Evolutionary conservation across 2,113 vertebrate species (phyloP).

Genomic region (Cyanistes caeruleus): DNA sequence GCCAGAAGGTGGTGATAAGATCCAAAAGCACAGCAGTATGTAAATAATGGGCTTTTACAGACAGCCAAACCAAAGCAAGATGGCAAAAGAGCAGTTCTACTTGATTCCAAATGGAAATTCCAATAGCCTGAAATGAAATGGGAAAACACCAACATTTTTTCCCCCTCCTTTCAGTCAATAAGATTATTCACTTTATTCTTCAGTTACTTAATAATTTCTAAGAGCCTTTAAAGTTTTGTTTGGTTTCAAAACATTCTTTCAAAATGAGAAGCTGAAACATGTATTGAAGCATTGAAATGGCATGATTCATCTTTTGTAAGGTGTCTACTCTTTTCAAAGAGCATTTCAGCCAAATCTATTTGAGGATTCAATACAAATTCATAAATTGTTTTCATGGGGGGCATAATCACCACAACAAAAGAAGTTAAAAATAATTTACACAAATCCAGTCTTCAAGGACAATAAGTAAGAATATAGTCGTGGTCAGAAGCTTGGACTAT

Average conservation of each 20-base stretch:
- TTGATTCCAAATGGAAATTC: background rate
- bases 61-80: background rate
- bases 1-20: background rate
- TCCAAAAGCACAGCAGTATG: background rate
- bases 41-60: background rate
- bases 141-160: background rate
- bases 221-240: background rate
- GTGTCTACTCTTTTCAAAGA: background rate
- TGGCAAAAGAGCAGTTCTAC: background rate
- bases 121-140: background rate
- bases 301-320: background rate
- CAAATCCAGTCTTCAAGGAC: constrained; percentile 32
- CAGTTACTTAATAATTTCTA: background rate
- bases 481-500: constrained; percentile 40
- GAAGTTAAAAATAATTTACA: background rate
- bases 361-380: background rate
- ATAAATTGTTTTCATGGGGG: background rate
- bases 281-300: background rate
- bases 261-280: background rate
- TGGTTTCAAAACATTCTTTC: background rate
- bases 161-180: background rate
- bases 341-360: background rate
- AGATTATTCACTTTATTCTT: background rate
- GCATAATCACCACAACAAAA: background rate
- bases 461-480: constrained; percentile 59